Evolutionary conservation across 2,797 vertebrate species (phyloP), one percentile per base, ranked within the genome.

Genomic region (Enoplosus armatus): DNA sequence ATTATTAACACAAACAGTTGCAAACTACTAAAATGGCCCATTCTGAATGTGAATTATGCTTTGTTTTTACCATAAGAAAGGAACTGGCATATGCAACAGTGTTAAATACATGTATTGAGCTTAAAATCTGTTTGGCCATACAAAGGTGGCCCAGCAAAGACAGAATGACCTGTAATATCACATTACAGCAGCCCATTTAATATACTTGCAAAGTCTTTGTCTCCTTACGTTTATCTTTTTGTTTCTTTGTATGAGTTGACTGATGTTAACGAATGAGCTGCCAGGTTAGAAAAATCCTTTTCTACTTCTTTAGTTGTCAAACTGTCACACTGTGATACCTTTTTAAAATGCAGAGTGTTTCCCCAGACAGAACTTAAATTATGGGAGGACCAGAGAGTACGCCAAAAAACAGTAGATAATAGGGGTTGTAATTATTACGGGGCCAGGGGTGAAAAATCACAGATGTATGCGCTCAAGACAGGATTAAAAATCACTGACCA

Each of bases 401-500:
- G 24, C 41, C 35, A 8, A 70, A 61, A 37, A 55, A 41, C 20
- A n/a, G 15, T 2, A 61, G 4, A 61, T 62, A 64, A 77, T 53
- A 63, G 22, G 43, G 5, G 31, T 35, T 48, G 41, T 64, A 51
- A 55, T 51, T 41, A 65, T 62, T 24, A 62, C 43, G 16, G 27
- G 6, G 29, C 18, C 20, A 16, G 26, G 31, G 31, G 45, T 61
- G 24, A 63, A 60, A 60, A 62, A 61, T 33, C 29, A 45, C 10
- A 43, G 11, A 70, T 10, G 43, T 59, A 72, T 66, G 29, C 8
- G 2, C 37, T 54, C 24, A 1, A 56, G 27, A 45, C 18, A 2
- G 12, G 41, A 59, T 76, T 75, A 33, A 59, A n/a, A 78, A 77
- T 53, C 22, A 35, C 54, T 63, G 47, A 61, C 16, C 37, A 56